Conservation (phyloP, 2,797 vertebrate genomes). For the Arnoldichthys spilopterus region DNA sequence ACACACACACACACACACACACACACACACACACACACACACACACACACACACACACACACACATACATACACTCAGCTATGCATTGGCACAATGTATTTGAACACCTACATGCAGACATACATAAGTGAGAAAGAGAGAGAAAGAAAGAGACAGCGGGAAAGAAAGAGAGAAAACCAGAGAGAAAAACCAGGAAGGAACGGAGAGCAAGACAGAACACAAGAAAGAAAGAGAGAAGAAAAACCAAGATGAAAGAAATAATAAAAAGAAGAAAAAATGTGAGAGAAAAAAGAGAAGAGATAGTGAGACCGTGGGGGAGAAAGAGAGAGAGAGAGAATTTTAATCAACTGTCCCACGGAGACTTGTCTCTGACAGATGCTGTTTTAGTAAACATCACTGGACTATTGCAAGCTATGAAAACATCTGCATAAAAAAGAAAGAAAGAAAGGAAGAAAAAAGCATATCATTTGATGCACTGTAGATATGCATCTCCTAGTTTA, state of each 20-base stretch:
- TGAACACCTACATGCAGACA: not conserved
- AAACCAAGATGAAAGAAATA: not conserved
- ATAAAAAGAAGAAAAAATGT: not conserved
- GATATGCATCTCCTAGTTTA: not conserved
- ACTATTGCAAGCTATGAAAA: not conserved
- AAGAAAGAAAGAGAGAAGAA: not conserved
- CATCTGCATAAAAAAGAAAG: not conserved
- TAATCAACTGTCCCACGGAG: not conserved
- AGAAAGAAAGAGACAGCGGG: not conserved
- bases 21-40: no score
- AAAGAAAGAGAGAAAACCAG: not conserved
- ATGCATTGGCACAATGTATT: not conserved
- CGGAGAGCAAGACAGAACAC: not conserved
- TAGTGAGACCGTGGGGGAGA: no score
- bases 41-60: no score
- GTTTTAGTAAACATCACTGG: not conserved
- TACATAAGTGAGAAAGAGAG: not conserved
- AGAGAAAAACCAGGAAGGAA: not conserved
- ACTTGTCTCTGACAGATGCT: constrained; percentile 3
- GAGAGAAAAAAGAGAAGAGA: not conserved
- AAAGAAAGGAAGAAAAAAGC: not conserved
- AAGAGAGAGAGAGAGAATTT: not conserved
- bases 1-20: no score
- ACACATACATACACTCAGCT: no score
- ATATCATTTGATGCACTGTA: not conserved